Evolutionary conservation across 2,113 vertebrate genomes (phyloP), one percentile per base, ranked within the genome.

Genomic region (Barnardius zonarius): DNA sequence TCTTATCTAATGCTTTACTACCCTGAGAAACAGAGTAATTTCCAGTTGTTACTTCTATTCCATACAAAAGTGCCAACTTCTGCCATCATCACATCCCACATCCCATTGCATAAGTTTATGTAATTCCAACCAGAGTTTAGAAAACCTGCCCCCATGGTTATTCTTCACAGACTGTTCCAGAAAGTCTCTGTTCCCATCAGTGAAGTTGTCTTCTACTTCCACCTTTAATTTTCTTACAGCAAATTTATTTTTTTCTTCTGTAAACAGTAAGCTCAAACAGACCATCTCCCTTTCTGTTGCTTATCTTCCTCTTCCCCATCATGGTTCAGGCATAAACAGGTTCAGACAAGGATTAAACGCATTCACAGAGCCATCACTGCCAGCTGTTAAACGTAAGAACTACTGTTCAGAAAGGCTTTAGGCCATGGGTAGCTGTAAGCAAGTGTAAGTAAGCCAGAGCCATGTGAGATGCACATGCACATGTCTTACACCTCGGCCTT

Each of bases 391-490:
- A 68, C 27, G 44, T 3, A 46, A 27, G 12, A 91, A 30, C 68
- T 81, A 37, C 28, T 75, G 69, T 16, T 79, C 33, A 54, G 46
- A 67, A 84, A 82, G 35, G 33, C n/a, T 62, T 88, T 59, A 70
- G 52, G 41, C 23, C n/a, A 70, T 1, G 5, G 44, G 37, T 13
- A 86, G 37, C 54, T 75, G 41, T 28, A 68, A 90, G 31, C 43
- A 88, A 88, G 31, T 57, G 20, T 10, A 70, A 88, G 20, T 10
- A 70, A 88, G 17, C 18, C 25, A 74, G 55, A 62, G 24, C 5
- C 10, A 0, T 0, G 57, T 46, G 18, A 81, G 31, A 43, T 15
- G 9, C 19, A 23, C 18, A 33, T 3, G 3, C 5, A 15, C 1
- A 3, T 3, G 1, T n/a, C 11, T 80, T 49, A 35, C 17, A 48